Percentiles rank a stretch among this genome's conserved stretches.
phyloP scores from a whole-genome alignment of 2,113 vertebrate species.

The Mormoops blainvillei region DNA sequence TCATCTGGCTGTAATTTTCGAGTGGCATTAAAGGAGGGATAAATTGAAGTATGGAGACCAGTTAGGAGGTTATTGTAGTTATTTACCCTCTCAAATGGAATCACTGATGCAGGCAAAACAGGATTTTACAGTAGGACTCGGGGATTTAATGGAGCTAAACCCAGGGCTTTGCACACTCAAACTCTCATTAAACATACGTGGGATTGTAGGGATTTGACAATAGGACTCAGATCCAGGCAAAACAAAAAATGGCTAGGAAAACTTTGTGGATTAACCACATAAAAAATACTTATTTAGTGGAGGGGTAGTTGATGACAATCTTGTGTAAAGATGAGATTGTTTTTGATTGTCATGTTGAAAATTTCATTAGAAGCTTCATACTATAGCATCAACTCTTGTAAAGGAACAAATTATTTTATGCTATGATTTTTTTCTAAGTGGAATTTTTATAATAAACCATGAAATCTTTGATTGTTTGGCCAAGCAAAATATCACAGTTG shows the following conservation, averaged over 20 bases:
- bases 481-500: background rate
- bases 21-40: background rate
- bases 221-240: background rate
- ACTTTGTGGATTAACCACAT: background rate
- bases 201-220: background rate
- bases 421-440: slow-evolving; percentile 7
- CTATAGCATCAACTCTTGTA: background rate
- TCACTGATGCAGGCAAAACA: slow-evolving; percentile 38
- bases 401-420: background rate
- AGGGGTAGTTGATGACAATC: background rate
- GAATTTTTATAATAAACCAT: background rate
- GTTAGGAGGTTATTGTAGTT: background rate
- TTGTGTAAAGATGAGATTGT: background rate
- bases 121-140: slow-evolving; percentile 1
- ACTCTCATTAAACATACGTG: slow-evolving; percentile 35
- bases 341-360: background rate
- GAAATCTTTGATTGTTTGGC: background rate
- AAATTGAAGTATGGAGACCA: background rate
- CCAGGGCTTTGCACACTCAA: background rate
- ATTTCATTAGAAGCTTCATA: background rate
- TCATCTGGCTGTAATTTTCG: background rate
- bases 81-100: slow-evolving; percentile 35
- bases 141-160: slow-evolving; percentile 44
- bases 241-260: slow-evolving; percentile 22
- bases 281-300: background rate